A percentile compares a stretch with the other conserved stretches of the same genome.
Conservation (phyloP, 2,797 vertebrate genomes). For the Chiloscyllium punctatum region DNA sequence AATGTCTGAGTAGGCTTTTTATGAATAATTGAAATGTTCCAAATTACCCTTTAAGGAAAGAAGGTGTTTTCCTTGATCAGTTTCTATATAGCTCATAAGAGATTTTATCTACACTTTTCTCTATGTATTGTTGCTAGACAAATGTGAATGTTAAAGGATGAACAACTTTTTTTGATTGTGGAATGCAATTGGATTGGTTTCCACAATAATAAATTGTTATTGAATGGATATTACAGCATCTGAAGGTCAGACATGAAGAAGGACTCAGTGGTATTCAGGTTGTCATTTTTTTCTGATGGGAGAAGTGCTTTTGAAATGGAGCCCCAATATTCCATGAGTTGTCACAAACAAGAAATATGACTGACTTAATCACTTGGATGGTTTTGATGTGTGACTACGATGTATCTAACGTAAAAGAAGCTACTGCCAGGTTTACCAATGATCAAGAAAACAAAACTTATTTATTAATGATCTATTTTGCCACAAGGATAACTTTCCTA, state of each 20-base stretch:
- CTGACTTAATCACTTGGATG: no score
- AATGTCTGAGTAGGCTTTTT: neutral
- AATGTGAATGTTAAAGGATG: no score
- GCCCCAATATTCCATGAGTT: no score
- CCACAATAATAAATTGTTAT: neutral
- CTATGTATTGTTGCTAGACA: neutral
- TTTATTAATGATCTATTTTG: no score
- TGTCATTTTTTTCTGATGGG: no score
- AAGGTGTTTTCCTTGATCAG: neutral
- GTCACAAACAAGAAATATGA: no score
- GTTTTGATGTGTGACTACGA: no score
- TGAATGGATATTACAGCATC: neutral
- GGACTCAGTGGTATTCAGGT: neutral
- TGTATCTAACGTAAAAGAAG: no score
- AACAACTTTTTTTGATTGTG: neutral
- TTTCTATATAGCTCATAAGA: neutral
- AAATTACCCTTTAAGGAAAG: neutral
- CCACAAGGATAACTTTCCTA: no score
- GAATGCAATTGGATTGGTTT: neutral
- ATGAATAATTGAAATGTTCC: neutral
- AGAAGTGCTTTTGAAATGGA: no score
- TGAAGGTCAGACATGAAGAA: neutral
- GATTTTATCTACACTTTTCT: neutral
- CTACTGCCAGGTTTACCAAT: no score
- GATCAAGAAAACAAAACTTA: no score